Base-by-base conservation (phyloP, 2,113 vertebrate genomes). In the Eonycteris spelaea region DNA sequence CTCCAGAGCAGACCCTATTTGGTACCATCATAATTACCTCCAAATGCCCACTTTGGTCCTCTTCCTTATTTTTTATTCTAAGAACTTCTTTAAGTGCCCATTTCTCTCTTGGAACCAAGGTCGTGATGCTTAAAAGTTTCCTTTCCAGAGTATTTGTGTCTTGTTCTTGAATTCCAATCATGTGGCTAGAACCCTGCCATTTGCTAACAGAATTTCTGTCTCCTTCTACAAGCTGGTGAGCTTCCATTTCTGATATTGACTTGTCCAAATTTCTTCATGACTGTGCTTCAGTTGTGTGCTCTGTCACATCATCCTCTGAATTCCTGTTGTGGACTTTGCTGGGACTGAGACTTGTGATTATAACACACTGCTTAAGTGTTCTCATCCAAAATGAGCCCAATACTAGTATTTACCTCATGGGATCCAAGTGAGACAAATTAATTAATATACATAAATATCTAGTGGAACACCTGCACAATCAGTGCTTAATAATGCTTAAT, bases 221-320 rank as follows among this genome's bases (percentile, higher is more conserved):
- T 68, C 26, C 57, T 85, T 38, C 6, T 59, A 59, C 1, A 38
- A 28, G 43, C 13, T 38, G 9, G 19, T n/a, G 4, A 68, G 35
- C 9, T 33, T 85, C 21, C 2, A 35, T 9, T 33, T 40, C 30
- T 67, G 10, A 2, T 59, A 24, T 18, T 67, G 5, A 28, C 28
- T 65, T 71, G 26, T n/a, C 18, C 9, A 19, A 28, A 67, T 61
- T 71, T 61, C 43, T 89, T 30, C 6, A 2, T 51, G n/a, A 9
- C 0, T 53, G 1, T 57, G 8, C 1, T 90, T 71, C 7, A 28
- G 1, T 48, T 6, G 1, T 24, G 7, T 13, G 40, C 2, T 78
- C 5, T 43, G 12, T 43, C 33, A 33, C 22, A 26, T 82, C 7
- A 1, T 21, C 24, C 22, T 78, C 26, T 78, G 35, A 28, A 48